phyloP scores from a whole-genome alignment of 2,888 invertebrate species.

The Prostheceraeus crozeri region DNA sequence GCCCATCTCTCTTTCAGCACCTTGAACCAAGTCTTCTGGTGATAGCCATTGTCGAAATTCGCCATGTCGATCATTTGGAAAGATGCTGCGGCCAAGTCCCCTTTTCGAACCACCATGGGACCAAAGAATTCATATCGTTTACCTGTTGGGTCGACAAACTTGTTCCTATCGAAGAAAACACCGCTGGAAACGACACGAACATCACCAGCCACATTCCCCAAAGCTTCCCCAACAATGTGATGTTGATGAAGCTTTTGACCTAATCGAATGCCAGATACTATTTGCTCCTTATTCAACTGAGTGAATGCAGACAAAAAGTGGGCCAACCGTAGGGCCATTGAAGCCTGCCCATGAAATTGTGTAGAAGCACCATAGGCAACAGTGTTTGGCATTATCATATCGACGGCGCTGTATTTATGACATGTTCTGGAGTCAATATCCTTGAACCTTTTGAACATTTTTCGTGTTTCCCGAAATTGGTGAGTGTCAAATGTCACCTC shows the following conservation, averaged over 20 bases:
- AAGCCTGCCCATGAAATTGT: slow-evolving; percentile 80
- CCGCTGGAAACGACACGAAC: slow-evolving; percentile 86
- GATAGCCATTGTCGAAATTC: background rate
- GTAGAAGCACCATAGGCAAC: slow-evolving; percentile 75
- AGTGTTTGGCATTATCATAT: slow-evolving; percentile 74
- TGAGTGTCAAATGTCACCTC: too few species aligned
- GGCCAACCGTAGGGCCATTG: slow-evolving; percentile 86
- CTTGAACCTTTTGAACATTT: too few species aligned
- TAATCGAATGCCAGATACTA: slow-evolving; percentile 18
- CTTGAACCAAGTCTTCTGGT: slow-evolving; percentile 66
- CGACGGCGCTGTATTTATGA: too few species aligned
- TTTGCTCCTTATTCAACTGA: slow-evolving; percentile 60
- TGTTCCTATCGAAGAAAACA: slow-evolving; percentile 81
- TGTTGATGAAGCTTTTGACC: too few species aligned
- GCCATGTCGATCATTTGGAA: slow-evolving; percentile 31
- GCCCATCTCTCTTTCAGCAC: slow-evolving; percentile 82
- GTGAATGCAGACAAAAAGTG: slow-evolving; percentile 90
- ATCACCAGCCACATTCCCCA: slow-evolving; percentile 80
- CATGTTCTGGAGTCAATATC: too few species aligned
- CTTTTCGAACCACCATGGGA: slow-evolving; percentile 44
- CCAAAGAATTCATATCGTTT: slow-evolving; percentile 45
- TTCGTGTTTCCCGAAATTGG: too few species aligned
- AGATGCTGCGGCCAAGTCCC: slow-evolving; percentile 33
- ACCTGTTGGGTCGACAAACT: slow-evolving; percentile 66
- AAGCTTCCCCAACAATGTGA: slow-evolving; percentile 88